Percentiles rank a stretch among this genome's conserved stretches.
Conservation (phyloP, 2,113 vertebrate species). For the Forbesichthys papilliferus region DNA sequence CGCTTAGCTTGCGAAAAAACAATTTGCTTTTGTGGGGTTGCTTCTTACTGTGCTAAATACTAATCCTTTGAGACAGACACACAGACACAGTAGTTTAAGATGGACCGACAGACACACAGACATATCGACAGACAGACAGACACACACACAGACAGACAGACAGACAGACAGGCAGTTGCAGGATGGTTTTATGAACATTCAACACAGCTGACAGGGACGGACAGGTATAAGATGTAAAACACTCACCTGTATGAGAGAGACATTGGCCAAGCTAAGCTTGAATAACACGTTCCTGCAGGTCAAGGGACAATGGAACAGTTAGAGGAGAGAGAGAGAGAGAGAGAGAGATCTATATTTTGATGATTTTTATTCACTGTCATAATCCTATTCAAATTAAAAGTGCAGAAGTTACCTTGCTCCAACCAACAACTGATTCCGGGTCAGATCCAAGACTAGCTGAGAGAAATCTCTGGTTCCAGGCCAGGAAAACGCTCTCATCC, state of each 20-base stretch:
- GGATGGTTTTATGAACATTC: neutral
- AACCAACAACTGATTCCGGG: slow-evolving; percentile 91
- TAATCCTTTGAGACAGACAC: neutral
- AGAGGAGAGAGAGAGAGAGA: neutral
- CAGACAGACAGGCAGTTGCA: neutral
- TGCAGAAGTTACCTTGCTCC: slow-evolving; percentile 87
- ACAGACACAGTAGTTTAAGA: neutral
- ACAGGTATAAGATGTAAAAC: neutral
- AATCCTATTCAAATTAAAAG: neutral
- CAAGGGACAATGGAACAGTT: slow-evolving; percentile 4
- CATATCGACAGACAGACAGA: neutral
- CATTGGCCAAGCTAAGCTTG: slow-evolving; percentile 88
- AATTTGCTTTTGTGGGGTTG: too few relatives aligned
- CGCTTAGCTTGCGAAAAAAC: too few relatives aligned
- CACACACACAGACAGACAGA: neutral
- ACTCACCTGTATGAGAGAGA: slow-evolving; percentile 92
- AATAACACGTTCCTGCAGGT: slow-evolving; percentile 92
- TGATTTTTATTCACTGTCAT: neutral
- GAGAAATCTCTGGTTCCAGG: slow-evolving; percentile 90
- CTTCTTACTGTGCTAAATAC: too few relatives aligned
- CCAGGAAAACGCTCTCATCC: slow-evolving; percentile 89
- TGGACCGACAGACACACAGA: neutral
- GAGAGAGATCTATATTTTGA: neutral
- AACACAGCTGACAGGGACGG: neutral
- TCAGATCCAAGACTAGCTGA: slow-evolving; percentile 89